Conservation (phyloP, 2,113 vertebrate species). For the Taurulus bubalis region DNA sequence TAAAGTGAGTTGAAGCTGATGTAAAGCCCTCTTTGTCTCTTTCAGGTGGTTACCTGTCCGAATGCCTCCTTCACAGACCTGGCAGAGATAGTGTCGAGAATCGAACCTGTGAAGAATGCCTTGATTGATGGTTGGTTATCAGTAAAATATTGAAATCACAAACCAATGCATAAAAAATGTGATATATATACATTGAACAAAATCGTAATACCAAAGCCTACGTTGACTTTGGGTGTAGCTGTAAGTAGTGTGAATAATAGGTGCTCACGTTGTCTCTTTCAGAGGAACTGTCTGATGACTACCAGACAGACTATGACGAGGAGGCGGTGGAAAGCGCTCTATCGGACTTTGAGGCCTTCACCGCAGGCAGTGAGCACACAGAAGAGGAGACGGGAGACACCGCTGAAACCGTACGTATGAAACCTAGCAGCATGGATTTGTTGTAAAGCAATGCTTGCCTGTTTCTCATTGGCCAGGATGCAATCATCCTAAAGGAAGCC, state of each 20-base stretch:
- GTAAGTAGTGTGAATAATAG: background rate
- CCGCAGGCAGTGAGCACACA: slow-evolving; percentile 74
- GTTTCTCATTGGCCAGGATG: background rate
- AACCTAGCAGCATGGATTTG: background rate
- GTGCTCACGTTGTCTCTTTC: background rate
- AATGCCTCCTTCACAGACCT: slow-evolving; percentile 95
- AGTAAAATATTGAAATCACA: background rate
- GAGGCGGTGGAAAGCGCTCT: slow-evolving; percentile 83
- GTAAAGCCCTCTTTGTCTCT: slow-evolving; percentile 11
- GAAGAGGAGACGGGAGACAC: slow-evolving; percentile 84
- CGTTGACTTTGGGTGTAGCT: background rate
- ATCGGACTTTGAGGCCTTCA: slow-evolving; percentile 80
- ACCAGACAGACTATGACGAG: slow-evolving; percentile 92
- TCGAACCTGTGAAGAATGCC: slow-evolving; percentile 87
- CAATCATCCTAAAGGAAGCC: background rate
- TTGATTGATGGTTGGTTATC: slow-evolving; percentile 85
- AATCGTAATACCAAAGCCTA: background rate
- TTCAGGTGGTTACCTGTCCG: slow-evolving; percentile 90
- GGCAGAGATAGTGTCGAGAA: slow-evolving; percentile 94
- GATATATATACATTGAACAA: background rate
- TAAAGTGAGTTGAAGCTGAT: background rate
- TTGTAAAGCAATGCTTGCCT: too few relatives aligned
- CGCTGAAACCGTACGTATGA: slow-evolving; percentile 83
- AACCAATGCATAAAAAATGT: background rate
- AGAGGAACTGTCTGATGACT: slow-evolving; percentile 91